Evolutionary conservation across 2,888 invertebrate genomes (phyloP).

Genomic region (Hydraecia micacea): DNA sequence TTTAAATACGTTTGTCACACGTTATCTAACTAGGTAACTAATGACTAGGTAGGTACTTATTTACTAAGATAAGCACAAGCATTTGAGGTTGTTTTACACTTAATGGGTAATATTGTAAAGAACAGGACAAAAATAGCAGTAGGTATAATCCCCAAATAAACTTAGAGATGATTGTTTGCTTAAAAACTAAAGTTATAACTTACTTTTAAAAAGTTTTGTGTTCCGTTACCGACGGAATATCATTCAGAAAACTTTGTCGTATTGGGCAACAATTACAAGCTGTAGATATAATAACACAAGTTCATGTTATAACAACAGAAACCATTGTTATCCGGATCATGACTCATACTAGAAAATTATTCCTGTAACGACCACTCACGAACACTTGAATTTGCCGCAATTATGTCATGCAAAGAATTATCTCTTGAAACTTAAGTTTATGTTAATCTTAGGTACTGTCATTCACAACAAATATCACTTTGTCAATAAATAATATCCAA

Average conservation of each 20-base stretch:
- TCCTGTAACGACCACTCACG: constrained; percentile 65
- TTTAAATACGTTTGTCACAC: background rate
- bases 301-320: constrained; percentile 62
- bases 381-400: constrained; percentile 78
- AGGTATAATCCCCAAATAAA: background rate
- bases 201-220: constrained; percentile 32
- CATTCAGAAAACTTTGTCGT: constrained; percentile 23
- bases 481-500: constrained; percentile 19
- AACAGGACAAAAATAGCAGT: background rate
- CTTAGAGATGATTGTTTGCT: background rate
- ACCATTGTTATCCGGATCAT: constrained; percentile 70
- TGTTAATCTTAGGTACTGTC: constrained; percentile 19
- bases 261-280: constrained; percentile 15
- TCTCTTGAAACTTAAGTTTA: constrained; percentile 38
- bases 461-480: constrained; percentile 48
- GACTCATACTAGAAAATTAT: constrained; percentile 75
- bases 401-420: constrained; percentile 63
- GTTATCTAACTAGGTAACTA: background rate
- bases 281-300: constrained; percentile 37
- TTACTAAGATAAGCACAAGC: background rate
- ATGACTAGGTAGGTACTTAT: constrained; percentile 3
- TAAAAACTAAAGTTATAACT: constrained; percentile 37
- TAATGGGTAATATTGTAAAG: background rate
- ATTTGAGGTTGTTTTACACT: background rate
- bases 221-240: constrained; percentile 5